Conservation (phyloP, 1,140 invertebrate species). For the Thrips palmi region DNA sequence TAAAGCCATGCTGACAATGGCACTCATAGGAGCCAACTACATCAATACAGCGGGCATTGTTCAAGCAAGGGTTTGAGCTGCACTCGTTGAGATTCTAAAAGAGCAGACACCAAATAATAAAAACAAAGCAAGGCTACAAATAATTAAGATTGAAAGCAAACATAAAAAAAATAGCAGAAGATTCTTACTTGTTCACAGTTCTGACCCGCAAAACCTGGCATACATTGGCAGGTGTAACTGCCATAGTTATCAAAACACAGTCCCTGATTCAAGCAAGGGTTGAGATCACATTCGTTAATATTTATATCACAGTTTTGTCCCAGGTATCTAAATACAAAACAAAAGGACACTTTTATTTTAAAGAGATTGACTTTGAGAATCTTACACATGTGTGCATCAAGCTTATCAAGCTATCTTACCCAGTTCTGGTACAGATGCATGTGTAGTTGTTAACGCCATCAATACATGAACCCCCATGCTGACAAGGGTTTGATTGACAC, state of each 20-base stretch:
- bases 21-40: conserved; percentile 29
- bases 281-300: conserved; percentile 61
- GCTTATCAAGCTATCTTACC: conserved; percentile 20
- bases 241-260: conserved; percentile 63
- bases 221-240: conserved; percentile 65
- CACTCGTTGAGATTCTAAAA: conserved; percentile 36
- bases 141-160: not conserved
- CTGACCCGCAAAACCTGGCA: conserved; percentile 58
- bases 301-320: conserved; percentile 64
- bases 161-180: conserved; percentile 4
- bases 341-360: conserved; percentile 4
- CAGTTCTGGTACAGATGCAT: conserved; percentile 52
- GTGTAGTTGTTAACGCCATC: conserved; percentile 60
- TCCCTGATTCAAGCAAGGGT: conserved; percentile 58
- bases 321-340: conserved; percentile 35
- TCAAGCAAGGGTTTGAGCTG: conserved; percentile 41
- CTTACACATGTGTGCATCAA: too few species aligned
- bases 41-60: conserved; percentile 45
- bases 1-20: conserved; percentile 33
- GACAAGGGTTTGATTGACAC: conserved; percentile 53
- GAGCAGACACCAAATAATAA: too few species aligned
- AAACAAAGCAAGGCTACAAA: conserved; percentile 15
- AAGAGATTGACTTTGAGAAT: conserved; percentile 1
- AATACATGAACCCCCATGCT: conserved; percentile 63
- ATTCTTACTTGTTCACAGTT: conserved; percentile 44